phyloP scores from a whole-genome alignment of 2,888 invertebrate genomes.

The Anticlea derivata region DNA sequence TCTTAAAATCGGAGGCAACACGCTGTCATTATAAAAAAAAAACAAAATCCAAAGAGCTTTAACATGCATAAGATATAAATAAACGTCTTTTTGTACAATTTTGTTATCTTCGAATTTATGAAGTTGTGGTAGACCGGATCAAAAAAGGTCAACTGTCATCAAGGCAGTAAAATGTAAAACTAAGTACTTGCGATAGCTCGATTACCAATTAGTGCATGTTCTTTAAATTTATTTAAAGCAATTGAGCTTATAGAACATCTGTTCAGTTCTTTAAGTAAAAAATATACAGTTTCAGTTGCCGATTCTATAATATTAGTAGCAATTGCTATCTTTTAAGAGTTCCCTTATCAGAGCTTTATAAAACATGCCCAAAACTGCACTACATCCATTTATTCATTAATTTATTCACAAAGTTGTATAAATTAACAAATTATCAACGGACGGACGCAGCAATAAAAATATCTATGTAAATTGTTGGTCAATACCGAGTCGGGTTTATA shows the following conservation, averaged over 20 bases:
- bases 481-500: slow-evolving; percentile 53
- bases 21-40: no score
- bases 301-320: no score
- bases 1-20: no score
- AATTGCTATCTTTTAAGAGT: no score
- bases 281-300: no score
- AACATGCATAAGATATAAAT: no score
- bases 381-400: slow-evolving; percentile 5
- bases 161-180: not conserved
- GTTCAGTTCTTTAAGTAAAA: not conserved
- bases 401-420: slow-evolving; percentile 22
- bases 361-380: slow-evolving; percentile 8
- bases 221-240: not conserved
- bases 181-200: not conserved
- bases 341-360: no score
- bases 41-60: no score
- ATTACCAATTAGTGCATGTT: slow-evolving; percentile 1
- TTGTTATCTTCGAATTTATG: no score
- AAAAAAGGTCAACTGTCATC: not conserved
- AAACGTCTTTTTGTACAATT: no score
- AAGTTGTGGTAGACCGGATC: no score
- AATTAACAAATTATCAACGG: slow-evolving; percentile 44
- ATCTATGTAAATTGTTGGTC: slow-evolving; percentile 52
- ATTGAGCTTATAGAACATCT: not conserved
- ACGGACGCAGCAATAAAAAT: slow-evolving; percentile 51